A percentile compares a stretch with the other conserved stretches of the same genome.
phyloP scores from a whole-genome alignment of 2,888 invertebrate genomes.

The Tenthredo distinguenda region DNA sequence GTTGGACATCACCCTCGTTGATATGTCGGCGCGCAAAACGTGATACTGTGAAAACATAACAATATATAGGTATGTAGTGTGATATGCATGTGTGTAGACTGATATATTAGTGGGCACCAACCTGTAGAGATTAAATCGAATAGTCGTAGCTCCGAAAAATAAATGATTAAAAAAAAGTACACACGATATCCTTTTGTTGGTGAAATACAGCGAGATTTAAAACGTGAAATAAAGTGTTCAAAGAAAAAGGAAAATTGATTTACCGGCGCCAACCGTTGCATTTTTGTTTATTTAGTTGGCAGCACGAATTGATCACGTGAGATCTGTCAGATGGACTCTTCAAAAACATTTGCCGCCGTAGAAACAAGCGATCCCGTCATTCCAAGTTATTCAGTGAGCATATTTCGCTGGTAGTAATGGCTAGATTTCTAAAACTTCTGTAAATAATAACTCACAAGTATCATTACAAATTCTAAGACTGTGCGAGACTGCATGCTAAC shows the following conservation, averaged over 20 bases:
- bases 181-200: neutral
- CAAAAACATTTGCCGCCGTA: constrained; percentile 22
- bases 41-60: constrained; percentile 33
- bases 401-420: neutral
- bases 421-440: neutral
- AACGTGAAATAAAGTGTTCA: neutral
- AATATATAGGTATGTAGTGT: neutral
- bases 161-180: neutral
- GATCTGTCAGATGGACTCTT: neutral
- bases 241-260: neutral
- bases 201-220: neutral
- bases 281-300: neutral
- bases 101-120: neutral
- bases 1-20: neutral
- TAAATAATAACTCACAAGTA: neutral
- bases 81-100: neutral
- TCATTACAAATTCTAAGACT: neutral
- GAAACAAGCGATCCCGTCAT: neutral
- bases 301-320: neutral
- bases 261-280: neutral
- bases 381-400: neutral
- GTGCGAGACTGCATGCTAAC: neutral
- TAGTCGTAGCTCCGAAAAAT: neutral
- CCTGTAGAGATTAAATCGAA: neutral
- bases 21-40: constrained; percentile 25